Conservation (phyloP, 2,113 vertebrate species). For the Phylloscopus trochilus region DNA sequence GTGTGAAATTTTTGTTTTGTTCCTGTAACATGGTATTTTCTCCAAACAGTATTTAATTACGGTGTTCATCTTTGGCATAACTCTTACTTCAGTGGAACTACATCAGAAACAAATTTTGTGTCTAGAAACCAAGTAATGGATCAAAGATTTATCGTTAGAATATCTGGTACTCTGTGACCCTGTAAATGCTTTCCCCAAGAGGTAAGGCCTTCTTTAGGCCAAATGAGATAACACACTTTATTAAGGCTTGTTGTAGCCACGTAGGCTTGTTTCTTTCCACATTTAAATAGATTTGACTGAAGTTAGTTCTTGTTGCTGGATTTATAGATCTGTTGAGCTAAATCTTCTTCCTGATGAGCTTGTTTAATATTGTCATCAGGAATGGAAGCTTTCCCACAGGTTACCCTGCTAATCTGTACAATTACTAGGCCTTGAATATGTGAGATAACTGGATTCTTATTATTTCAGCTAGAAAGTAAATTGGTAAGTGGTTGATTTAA, state of each 20-base stretch:
- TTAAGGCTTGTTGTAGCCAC: neutral
- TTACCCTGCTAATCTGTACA: neutral
- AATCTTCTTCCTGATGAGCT: neutral
- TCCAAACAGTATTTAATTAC: neutral
- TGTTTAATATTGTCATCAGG: neutral
- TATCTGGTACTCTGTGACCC: neutral
- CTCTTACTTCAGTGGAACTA: neutral
- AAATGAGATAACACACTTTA: neutral
- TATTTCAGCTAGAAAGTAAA: neutral
- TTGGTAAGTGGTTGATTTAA: neutral
- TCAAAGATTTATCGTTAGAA: constrained; percentile 23
- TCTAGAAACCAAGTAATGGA: constrained; percentile 6
- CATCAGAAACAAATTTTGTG: neutral
- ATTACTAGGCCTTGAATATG: neutral
- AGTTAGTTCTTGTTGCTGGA: neutral
- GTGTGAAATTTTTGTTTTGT: neutral
- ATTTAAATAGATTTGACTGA: neutral
- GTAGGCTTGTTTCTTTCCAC: neutral
- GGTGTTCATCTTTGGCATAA: neutral
- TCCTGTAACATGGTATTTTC: neutral
- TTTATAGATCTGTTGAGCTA: neutral
- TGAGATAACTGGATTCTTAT: neutral
- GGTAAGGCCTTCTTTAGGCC: neutral
- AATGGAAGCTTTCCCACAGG: neutral
- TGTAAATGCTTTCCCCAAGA: constrained; percentile 17